A percentile compares a stretch with the other conserved stretches of the same genome.
phyloP scores from a whole-genome alignment of 2,797 vertebrate genomes.

The Tokudaia muenninki region DNA sequence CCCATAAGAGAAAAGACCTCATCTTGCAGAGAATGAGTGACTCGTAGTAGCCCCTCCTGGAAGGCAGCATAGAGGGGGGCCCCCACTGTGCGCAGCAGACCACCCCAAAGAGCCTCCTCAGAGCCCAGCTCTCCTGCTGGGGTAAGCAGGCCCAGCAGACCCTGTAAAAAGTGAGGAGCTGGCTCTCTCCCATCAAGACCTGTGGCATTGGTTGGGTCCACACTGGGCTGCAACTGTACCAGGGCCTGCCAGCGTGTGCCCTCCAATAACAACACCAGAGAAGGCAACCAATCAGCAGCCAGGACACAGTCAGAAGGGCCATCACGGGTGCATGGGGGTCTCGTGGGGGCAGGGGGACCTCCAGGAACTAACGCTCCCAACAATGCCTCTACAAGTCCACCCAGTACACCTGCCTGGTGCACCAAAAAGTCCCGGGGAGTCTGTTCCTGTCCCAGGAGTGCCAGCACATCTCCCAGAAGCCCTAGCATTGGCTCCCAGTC shows the following conservation, averaged over 20 bases:
- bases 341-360: slow-evolving; percentile 89
- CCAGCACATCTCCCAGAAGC: slow-evolving; percentile 90
- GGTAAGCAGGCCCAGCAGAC: slow-evolving; percentile 86
- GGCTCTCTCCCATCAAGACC: slow-evolving; percentile 69
- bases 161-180: slow-evolving; percentile 88
- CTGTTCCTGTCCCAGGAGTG: slow-evolving; percentile 89
- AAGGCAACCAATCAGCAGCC: slow-evolving; percentile 91
- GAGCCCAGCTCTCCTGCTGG: slow-evolving; percentile 87
- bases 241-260: slow-evolving; percentile 93
- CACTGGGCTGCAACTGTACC: slow-evolving; percentile 90
- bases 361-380: slow-evolving; percentile 92
- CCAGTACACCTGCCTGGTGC: slow-evolving; percentile 93
- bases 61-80: slow-evolving; percentile 92
- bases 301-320: slow-evolving; percentile 91
- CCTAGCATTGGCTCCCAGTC: slow-evolving; percentile 93
- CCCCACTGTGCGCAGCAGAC: slow-evolving; percentile 92
- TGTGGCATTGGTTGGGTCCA: slow-evolving; percentile 76
- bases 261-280: slow-evolving; percentile 90
- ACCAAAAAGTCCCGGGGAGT: slow-evolving; percentile 89
- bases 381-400: slow-evolving; percentile 90
- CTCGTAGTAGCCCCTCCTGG: slow-evolving; percentile 90
- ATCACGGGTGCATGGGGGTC: slow-evolving; percentile 91
- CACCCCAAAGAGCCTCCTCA: slow-evolving; percentile 89
- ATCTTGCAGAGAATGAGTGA: slow-evolving; percentile 92
- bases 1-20: slow-evolving; percentile 92